phyloP scores from a whole-genome alignment of 2,113 vertebrate species.

The Petrocephalus microphthalmus region DNA sequence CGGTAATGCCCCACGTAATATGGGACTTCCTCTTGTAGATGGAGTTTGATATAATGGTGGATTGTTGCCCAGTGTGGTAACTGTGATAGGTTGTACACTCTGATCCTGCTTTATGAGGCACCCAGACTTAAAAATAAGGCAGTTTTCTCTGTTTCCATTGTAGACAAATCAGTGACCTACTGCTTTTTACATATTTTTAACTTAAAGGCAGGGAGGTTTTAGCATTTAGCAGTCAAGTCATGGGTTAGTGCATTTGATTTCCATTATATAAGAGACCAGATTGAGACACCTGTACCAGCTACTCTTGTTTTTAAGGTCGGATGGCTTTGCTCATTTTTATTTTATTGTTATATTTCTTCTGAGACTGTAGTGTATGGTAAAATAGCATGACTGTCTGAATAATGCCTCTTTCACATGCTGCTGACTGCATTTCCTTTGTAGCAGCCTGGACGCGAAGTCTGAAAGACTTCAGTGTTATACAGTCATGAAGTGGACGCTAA shows the following conservation, averaged over 20 bases:
- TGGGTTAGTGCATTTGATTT: background rate
- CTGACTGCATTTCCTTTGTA: constrained; percentile 3
- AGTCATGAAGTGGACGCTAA: background rate
- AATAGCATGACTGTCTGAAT: background rate
- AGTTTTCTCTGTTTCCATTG: background rate
- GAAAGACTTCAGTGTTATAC: constrained; percentile 2
- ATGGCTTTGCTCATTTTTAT: background rate
- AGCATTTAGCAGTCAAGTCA: background rate
- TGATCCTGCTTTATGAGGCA: background rate
- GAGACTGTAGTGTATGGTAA: background rate
- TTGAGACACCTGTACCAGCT: background rate
- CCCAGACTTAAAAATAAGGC: background rate
- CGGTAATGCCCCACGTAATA: background rate
- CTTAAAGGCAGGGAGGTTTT: background rate
- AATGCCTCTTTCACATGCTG: background rate
- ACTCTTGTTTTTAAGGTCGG: background rate
- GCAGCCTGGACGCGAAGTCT: background rate
- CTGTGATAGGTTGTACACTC: background rate
- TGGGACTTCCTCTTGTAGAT: background rate
- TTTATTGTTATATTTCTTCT: background rate
- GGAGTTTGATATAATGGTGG: background rate
- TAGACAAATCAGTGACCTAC: background rate
- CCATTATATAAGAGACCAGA: background rate
- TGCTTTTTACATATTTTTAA: background rate
- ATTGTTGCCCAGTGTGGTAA: background rate